Base-by-base conservation (phyloP, 2,113 vertebrate species). In the Lepidothrix coronata region DNA sequence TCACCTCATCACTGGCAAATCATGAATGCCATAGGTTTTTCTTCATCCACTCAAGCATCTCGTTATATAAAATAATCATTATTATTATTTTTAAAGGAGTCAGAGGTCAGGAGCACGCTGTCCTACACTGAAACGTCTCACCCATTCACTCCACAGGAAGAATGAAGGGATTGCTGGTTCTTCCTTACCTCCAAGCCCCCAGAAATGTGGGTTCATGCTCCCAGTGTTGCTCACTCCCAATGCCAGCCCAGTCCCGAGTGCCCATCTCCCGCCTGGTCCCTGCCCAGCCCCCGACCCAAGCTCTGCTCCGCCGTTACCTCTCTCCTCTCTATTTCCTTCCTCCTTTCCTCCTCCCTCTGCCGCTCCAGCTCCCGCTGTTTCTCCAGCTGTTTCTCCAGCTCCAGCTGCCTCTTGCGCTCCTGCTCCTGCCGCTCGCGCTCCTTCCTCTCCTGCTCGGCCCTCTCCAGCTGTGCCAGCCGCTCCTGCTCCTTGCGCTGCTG, bases 401-500 rank as follows among this genome's bases (percentile, higher is more conserved):
- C 99, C 61, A 99, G 98, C 21, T 99, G 99, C 9, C 99, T 96
- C 41, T 99, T 98, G 78, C 99, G 98, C 93, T 99, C 99, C 61
- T 99, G 99, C 65, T 99, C 99, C 92, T 98, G 97, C 12, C 99
- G 98, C 86, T 99, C 99, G 0, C 99, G 98, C 92, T 99, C 99
- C 91, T 98, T 99, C 44, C 99, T 94, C 61, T 99, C 99, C 94
- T 98, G 99, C 73, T 99, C 99, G 3, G 99, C 98, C 20, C 99
- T 96, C 93, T 99, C 99, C 67, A 99, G 97, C 25, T 99, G 98
- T 0, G 99, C 99, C 86, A 99, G 97, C 6, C 99, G 97, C 97
- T 99, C 99, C 95, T 99, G 99, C 88, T 99, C 99, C 70, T 99
- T 99, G 75, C 99, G 98, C 89, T 99, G 99, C 97, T 98, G 99